Evolutionary conservation across 2,888 invertebrate genomes (phyloP).

Genomic region (Cetonia aurata): DNA sequence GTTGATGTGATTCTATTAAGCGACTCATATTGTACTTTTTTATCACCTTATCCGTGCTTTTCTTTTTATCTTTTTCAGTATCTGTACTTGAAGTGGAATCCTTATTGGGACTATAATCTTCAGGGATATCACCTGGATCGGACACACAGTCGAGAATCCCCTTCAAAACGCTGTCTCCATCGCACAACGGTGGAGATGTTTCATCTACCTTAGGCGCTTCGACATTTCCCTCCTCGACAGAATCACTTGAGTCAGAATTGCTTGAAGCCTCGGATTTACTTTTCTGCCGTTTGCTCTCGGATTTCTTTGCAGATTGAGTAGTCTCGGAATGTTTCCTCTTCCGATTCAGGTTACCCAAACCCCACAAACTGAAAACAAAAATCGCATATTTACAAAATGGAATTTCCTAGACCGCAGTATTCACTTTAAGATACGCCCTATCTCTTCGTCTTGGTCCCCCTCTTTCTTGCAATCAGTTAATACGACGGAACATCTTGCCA

Average conservation of each 20-base stretch:
- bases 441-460: conserved; percentile 13
- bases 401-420: background rate
- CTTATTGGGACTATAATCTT: background rate
- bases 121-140: background rate
- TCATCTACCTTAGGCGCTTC: background rate
- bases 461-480: conserved; percentile 8
- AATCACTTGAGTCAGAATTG: no score
- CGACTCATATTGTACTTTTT: no score
- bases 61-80: conserved; percentile 9
- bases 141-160: background rate
- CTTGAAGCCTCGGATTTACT: no score
- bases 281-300: no score
- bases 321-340: background rate
- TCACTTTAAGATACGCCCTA: conserved; percentile 34
- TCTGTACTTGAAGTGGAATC: background rate
- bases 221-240: no score
- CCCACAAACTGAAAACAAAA: conserved; percentile 24
- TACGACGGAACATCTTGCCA: conserved; percentile 28
- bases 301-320: background rate
- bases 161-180: background rate
- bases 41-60: background rate
- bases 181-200: background rate
- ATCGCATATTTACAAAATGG: background rate
- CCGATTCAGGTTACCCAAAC: conserved; percentile 22
- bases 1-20: no score